These are phyloP conservation scores for Picus viridis DNA, from an alignment of 2,797 vertebrate species.

Conservation along the genomic window DNA sequence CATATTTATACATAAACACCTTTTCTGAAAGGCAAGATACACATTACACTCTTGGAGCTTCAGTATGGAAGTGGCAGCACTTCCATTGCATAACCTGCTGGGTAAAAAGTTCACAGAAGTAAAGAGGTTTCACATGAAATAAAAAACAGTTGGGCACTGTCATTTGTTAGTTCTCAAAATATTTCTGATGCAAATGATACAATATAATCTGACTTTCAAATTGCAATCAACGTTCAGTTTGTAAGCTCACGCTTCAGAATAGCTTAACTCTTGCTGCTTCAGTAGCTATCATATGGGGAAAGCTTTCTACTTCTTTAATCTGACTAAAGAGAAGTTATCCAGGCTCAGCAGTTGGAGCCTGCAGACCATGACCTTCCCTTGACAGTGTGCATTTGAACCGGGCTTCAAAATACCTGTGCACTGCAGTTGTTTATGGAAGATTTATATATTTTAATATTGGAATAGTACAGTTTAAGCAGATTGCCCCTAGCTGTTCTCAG, in stretches of 20 bases:
- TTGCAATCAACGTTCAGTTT: not conserved
- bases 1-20: not conserved
- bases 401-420: not conserved
- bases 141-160: not conserved
- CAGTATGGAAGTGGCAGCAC: not conserved
- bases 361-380: not conserved
- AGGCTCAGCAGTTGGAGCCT: not conserved
- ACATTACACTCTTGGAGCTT: not conserved
- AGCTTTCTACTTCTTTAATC: not conserved
- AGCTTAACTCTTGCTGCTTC: not conserved
- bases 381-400: not conserved
- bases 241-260: not conserved
- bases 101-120: not conserved
- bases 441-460: not conserved
- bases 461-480: not conserved
- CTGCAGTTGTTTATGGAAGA: not conserved
- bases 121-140: not conserved
- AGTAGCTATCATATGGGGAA: not conserved
- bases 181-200: not conserved
- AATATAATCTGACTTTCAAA: slow-evolving; percentile 33
- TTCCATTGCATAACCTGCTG: not conserved
- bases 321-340: not conserved
- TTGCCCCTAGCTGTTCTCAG: not conserved
- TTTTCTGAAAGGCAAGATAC: not conserved
- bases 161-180: not conserved